These are phyloP conservation scores for Enteromius viviparus DNA, from an alignment of 2,797 vertebrate species.

Conservation along the genomic window DNA sequence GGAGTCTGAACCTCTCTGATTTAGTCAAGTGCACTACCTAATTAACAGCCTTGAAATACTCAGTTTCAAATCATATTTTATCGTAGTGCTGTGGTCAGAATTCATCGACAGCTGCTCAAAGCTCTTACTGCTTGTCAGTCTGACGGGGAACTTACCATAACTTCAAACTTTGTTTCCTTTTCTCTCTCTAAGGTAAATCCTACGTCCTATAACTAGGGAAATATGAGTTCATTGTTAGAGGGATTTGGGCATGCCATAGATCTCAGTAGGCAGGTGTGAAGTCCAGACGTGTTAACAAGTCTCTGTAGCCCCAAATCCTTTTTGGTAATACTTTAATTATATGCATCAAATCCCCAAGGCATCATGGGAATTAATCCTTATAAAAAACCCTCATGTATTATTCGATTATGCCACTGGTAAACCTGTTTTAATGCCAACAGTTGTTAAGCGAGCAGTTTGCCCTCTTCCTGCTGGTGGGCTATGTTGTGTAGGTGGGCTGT, in stretches of 20 bases:
- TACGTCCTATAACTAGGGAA: neutral
- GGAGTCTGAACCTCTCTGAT: constrained; percentile 55
- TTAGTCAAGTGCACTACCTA: constrained; percentile 70
- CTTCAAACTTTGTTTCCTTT: constrained; percentile 37
- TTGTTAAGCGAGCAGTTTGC: constrained; percentile 7
- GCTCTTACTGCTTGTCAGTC: constrained; percentile 54
- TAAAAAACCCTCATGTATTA: neutral
- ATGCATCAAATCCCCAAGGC: constrained; percentile 12
- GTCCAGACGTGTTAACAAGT: constrained; percentile 26
- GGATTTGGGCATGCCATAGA: neutral
- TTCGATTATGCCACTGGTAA: constrained; percentile 1
- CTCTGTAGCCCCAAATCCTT: constrained; percentile 5
- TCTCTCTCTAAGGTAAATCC: constrained; percentile 39
- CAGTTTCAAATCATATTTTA: constrained; percentile 47
- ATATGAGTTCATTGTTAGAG: neutral
- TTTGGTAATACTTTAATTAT: constrained; percentile 26
- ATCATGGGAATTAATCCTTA: constrained; percentile 21
- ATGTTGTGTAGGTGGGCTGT: constrained; percentile 17
- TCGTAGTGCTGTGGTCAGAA: constrained; percentile 26
- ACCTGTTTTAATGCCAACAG: neutral
- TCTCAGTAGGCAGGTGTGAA: constrained; percentile 11
- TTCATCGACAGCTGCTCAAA: constrained; percentile 43
- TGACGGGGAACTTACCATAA: constrained; percentile 5
- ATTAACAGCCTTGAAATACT: constrained; percentile 53
- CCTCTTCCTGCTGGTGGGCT: neutral